Evolutionary conservation across 2,888 invertebrate species (phyloP).

Genomic region (Conomelus anceps): DNA sequence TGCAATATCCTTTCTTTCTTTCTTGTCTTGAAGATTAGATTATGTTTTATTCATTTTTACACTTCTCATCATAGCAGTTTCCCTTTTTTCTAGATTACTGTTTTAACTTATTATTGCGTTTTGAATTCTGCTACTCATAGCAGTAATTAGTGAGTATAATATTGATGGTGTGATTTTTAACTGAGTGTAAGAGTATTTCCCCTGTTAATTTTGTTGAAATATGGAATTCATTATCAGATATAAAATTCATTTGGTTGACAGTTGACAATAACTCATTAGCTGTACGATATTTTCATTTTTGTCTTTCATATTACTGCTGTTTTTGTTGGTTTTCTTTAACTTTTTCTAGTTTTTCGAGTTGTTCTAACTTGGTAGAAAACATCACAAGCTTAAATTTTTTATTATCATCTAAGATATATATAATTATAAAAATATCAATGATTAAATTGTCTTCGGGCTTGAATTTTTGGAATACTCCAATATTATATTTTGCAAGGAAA

Average conservation of each 20-base stretch:
- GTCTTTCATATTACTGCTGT: neutral
- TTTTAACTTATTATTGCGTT: slow-evolving; percentile 12
- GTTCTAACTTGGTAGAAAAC: too few species aligned
- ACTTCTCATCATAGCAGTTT: neutral
- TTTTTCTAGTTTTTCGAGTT: too few species aligned
- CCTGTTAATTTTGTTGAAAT: neutral
- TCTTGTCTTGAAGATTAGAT: too few species aligned
- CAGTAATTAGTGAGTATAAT: neutral
- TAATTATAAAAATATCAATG: too few species aligned
- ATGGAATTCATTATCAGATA: neutral
- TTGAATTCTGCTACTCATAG: neutral
- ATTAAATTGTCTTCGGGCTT: too few species aligned
- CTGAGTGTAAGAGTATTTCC: neutral
- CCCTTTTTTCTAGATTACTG: slow-evolving; percentile 5
- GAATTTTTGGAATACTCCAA: too few species aligned
- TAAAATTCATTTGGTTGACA: neutral
- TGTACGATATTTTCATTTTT: neutral
- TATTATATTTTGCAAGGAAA: too few species aligned
- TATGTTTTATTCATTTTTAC: neutral
- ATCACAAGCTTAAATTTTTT: too few species aligned
- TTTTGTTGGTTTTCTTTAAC: neutral
- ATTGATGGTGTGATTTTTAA: neutral
- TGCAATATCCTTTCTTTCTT: too few species aligned
- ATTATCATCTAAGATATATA: too few species aligned
- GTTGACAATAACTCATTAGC: neutral